phyloP scores from a whole-genome alignment of 2,113 vertebrate species.

The Pollimyrus isidori region DNA sequence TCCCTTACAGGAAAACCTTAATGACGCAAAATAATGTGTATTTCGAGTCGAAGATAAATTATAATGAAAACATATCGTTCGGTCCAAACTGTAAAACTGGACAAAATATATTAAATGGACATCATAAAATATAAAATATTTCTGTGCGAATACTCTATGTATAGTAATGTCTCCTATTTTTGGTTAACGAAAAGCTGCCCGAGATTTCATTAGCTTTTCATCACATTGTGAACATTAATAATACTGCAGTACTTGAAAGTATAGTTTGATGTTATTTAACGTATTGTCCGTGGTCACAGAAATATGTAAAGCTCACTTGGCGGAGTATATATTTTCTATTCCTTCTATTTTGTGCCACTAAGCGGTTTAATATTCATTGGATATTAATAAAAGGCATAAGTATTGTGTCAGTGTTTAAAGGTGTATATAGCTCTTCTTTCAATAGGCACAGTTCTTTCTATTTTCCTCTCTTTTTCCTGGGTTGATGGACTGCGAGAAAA shows the following conservation, averaged over 20 bases:
- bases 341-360: slow-evolving; percentile 40
- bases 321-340: slow-evolving; percentile 58
- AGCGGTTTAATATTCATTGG: slow-evolving; percentile 84
- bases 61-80: neutral
- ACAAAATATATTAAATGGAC: neutral
- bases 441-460: slow-evolving; percentile 68
- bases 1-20: neutral
- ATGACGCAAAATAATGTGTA: neutral
- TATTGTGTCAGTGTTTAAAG: slow-evolving; percentile 72
- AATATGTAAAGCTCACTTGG: slow-evolving; percentile 42
- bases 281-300: slow-evolving; percentile 29
- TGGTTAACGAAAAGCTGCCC: neutral
- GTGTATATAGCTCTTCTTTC: slow-evolving; percentile 65
- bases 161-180: neutral
- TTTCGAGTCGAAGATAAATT: neutral
- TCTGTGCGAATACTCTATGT: neutral
- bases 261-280: slow-evolving; percentile 40
- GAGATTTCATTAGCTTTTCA: neutral
- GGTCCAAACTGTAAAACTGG: neutral
- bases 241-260: slow-evolving; percentile 22
- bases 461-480: slow-evolving; percentile 66
- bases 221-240: slow-evolving; percentile 2
- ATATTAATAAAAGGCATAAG: slow-evolving; percentile 82
- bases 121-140: neutral
- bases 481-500: slow-evolving; percentile 78